These are phyloP conservation scores for Hyperopisus bebe DNA, from an alignment of 2,113 vertebrate genomes.

Conservation along the genomic window DNA sequence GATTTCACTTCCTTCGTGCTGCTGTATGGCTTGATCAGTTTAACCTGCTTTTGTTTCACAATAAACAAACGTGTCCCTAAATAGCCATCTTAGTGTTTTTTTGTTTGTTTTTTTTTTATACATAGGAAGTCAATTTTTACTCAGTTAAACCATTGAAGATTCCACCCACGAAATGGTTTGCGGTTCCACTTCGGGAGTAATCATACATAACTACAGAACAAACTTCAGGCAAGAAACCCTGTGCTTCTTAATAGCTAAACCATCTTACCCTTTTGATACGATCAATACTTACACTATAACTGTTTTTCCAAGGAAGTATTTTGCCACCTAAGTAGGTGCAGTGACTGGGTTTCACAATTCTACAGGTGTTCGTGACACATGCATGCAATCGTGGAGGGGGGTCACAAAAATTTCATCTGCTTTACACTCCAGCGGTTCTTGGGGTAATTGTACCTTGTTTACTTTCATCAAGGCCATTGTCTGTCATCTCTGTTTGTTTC, in stretches of 20 bases:
- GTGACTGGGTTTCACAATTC: not conserved
- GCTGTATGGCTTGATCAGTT: not conserved
- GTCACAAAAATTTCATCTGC: not conserved
- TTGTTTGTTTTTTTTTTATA: not conserved
- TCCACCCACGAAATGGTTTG: not conserved
- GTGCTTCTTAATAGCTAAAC: not conserved
- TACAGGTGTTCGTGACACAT: not conserved
- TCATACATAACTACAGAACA: not conserved
- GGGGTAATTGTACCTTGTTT: not conserved
- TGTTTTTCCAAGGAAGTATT: not conserved
- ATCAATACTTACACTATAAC: not conserved
- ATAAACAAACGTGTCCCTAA: not conserved
- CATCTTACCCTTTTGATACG: not conserved
- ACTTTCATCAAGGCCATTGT: not conserved
- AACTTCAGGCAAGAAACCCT: not conserved
- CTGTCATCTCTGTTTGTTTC: not conserved
- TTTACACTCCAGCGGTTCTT: not conserved
- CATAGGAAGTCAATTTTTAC: not conserved
- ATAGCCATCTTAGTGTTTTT: not conserved
- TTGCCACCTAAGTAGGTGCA: not conserved
- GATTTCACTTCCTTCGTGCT: not conserved
- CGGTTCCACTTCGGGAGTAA: not conserved
- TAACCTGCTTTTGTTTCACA: conserved; percentile 3
- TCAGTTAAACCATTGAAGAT: not conserved
- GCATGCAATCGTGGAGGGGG: not conserved